Percentiles rank a stretch among this genome's conserved stretches.
Evolutionary conservation across 2,113 vertebrate genomes (phyloP).

Genomic region (Varanus komodoensis): DNA sequence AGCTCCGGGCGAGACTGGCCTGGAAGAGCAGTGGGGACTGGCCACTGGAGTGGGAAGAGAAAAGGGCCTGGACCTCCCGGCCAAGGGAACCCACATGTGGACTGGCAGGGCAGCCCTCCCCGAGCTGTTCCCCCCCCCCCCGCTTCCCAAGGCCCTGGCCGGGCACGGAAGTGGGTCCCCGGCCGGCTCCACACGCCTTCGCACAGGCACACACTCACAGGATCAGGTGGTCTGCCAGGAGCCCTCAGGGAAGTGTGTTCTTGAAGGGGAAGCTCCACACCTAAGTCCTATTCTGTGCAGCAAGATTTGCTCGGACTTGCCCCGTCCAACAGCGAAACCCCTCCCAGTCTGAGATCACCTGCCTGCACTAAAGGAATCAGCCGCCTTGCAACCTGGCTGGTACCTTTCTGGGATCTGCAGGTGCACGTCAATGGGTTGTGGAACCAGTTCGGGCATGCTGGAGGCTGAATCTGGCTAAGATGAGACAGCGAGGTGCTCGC

Average conservation of each 20-base stretch:
- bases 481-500: background rate
- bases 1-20: background rate
- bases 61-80: background rate
- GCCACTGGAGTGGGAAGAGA: no score
- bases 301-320: background rate
- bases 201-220: background rate
- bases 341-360: conserved; percentile 1
- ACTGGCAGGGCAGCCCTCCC: background rate
- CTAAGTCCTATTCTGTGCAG: background rate
- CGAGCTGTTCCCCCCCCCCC: no score
- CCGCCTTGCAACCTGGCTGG: no score
- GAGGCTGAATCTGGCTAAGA: background rate
- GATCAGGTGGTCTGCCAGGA: background rate
- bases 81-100: no score
- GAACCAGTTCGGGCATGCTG: background rate
- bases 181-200: background rate
- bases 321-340: background rate
- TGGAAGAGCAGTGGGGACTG: background rate
- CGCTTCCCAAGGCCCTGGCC: no score
- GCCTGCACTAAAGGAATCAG: background rate
- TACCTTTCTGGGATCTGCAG: background rate
- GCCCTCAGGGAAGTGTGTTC: background rate
- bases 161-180: no score
- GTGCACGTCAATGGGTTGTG: background rate
- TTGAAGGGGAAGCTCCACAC: background rate